Evolutionary conservation across 2,888 invertebrate species (phyloP).

Genomic region (Marronus borbonicus): DNA sequence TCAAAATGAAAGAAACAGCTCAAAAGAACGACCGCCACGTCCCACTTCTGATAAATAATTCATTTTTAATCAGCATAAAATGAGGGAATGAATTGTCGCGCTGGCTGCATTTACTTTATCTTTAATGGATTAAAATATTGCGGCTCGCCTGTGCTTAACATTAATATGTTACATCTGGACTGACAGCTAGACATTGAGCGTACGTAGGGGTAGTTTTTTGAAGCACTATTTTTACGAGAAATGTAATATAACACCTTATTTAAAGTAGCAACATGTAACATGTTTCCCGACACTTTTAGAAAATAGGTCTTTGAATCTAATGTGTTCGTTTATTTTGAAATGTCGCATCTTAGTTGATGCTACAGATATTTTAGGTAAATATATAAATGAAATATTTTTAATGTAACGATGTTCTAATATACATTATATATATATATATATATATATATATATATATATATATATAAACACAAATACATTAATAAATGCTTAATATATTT

Average conservation of each 20-base stretch:
- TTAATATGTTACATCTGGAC: not conserved
- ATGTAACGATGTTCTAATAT: too few relatives aligned
- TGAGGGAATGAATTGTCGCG: constrained; percentile 39
- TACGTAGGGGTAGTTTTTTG: constrained; percentile 7
- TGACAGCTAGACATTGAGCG: not conserved
- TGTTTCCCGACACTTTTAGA: constrained; percentile 8
- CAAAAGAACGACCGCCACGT: constrained; percentile 20
- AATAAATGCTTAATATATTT: too few relatives aligned
- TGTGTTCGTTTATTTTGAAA: not conserved
- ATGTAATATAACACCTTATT: constrained; percentile 12
- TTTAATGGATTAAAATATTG: constrained; percentile 43
- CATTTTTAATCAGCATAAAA: constrained; percentile 53
- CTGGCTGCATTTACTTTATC: constrained; percentile 29
- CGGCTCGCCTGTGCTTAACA: constrained; percentile 20
- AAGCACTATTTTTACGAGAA: not conserved
- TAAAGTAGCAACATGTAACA: not conserved
- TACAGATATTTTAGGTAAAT: not conserved
- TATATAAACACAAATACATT: too few relatives aligned
- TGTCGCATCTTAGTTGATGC: not conserved
- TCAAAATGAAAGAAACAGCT: constrained; percentile 40
- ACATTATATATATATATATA: too few relatives aligned
- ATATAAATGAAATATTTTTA: too few relatives aligned
- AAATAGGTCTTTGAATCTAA: not conserved
- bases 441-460: too few relatives aligned
- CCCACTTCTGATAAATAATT: constrained; percentile 51